These are phyloP conservation scores for Ciconia nigra DNA, from an alignment of 2,797 vertebrate genomes.

Conservation along the genomic window DNA sequence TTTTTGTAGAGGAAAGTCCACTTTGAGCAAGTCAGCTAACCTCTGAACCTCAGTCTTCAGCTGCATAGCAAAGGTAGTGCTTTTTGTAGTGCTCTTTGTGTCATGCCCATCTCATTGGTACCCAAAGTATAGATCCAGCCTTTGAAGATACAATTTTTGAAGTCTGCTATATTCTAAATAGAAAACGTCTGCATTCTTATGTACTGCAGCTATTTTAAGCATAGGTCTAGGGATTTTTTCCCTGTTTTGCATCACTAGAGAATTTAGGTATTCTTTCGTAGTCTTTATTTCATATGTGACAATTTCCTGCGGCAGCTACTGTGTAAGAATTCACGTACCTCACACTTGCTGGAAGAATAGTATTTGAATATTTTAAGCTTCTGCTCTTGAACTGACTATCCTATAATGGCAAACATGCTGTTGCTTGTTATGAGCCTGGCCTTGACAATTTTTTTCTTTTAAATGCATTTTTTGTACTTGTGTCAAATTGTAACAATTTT, in stretches of 20 bases:
- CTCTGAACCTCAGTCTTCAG: neutral
- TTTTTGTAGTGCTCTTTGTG: too few relatives aligned
- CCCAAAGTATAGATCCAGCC: neutral
- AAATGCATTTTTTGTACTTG: neutral
- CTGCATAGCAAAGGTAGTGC: neutral
- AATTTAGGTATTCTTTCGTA: neutral
- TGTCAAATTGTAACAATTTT: neutral
- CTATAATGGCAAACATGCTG: neutral
- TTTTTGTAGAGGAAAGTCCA: neutral
- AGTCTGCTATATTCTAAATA: neutral
- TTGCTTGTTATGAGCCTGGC: neutral
- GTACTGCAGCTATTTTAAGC: neutral
- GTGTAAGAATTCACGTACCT: neutral
- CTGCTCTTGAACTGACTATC: neutral
- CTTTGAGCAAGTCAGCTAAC: neutral
- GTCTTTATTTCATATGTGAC: neutral
- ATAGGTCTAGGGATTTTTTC: neutral
- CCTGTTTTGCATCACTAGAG: neutral
- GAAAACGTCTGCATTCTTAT: neutral
- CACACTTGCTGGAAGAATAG: neutral
- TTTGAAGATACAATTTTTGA: neutral
- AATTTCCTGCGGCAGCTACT: neutral
- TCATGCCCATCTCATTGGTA: neutral
- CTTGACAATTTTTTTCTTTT: neutral
- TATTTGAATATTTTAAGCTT: neutral